A percentile compares a stretch with the other conserved stretches of the same genome.
Conservation (phyloP, 1,140 invertebrate species). For the Ganaspis sp. region DNA sequence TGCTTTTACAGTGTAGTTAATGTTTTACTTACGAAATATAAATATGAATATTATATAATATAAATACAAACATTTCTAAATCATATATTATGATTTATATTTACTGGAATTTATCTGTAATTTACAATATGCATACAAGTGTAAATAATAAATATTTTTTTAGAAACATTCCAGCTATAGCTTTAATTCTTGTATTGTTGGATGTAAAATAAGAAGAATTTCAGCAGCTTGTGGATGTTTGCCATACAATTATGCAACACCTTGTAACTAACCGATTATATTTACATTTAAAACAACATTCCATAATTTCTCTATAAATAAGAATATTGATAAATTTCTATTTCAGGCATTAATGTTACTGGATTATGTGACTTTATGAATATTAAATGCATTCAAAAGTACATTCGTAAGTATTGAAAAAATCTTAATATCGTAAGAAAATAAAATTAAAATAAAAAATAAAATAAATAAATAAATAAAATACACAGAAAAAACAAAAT, state of each 20-base stretch:
- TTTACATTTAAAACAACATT: not conserved
- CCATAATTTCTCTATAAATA: not conserved
- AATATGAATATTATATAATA: too few relatives aligned
- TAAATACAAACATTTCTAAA: too few relatives aligned
- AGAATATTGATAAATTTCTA: not conserved
- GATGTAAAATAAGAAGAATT: conserved; percentile 4
- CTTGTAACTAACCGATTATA: not conserved
- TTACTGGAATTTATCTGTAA: too few relatives aligned
- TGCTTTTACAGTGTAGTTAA: too few relatives aligned
- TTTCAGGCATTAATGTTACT: conserved; percentile 2
- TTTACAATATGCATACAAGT: too few relatives aligned
- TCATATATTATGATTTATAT: too few relatives aligned
- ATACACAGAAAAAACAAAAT: too few relatives aligned
- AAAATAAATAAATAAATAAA: too few relatives aligned
- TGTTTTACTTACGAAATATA: too few relatives aligned
- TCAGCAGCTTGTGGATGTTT: not conserved
- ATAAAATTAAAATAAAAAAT: too few relatives aligned
- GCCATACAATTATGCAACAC: not conserved
- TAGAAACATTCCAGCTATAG: not conserved
- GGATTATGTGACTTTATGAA: not conserved
- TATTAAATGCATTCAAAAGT: not conserved
- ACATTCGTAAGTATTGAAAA: not conserved
- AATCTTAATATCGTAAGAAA: too few relatives aligned
- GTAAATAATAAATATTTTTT: not conserved
- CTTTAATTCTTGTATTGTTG: not conserved